These are phyloP conservation scores for Passer domesticus DNA, from an alignment of 2,113 vertebrate species.

Conservation along the genomic window DNA sequence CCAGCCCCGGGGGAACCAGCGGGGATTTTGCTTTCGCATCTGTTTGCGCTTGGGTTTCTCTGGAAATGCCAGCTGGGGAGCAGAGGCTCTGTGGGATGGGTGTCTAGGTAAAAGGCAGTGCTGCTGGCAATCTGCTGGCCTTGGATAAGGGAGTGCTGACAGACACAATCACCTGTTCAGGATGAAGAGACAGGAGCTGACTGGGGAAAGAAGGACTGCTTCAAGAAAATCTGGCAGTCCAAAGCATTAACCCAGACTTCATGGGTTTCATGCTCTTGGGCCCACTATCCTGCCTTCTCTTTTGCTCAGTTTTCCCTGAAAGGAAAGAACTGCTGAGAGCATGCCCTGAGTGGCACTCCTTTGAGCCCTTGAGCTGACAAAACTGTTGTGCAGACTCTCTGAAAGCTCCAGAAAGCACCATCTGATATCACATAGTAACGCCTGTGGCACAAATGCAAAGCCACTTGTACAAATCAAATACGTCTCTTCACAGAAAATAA, in stretches of 20 bases:
- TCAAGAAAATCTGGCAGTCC: neutral
- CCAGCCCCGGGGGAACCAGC: neutral
- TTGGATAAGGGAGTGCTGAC: neutral
- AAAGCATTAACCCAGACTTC: neutral
- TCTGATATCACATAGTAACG: neutral
- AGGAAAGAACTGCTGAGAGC: neutral
- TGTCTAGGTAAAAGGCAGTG: neutral
- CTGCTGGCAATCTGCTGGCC: neutral
- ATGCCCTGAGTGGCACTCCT: neutral
- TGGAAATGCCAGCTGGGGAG: conserved; percentile 21
- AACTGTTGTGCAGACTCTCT: neutral
- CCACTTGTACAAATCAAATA: neutral
- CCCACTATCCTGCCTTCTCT: neutral
- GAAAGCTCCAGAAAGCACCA: neutral
- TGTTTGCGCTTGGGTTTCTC: neutral
- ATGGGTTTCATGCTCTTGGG: neutral
- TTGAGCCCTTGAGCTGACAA: accelerated
- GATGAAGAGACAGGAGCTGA: neutral
- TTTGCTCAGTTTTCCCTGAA: neutral
- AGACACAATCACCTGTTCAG: neutral
- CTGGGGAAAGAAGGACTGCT: neutral
- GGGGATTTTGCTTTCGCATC: neutral
- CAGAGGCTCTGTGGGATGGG: neutral
- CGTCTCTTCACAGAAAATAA: neutral
- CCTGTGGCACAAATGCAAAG: neutral